phyloP scores from a whole-genome alignment of 2,113 vertebrate species.

The Phrynosoma blainvillii region DNA sequence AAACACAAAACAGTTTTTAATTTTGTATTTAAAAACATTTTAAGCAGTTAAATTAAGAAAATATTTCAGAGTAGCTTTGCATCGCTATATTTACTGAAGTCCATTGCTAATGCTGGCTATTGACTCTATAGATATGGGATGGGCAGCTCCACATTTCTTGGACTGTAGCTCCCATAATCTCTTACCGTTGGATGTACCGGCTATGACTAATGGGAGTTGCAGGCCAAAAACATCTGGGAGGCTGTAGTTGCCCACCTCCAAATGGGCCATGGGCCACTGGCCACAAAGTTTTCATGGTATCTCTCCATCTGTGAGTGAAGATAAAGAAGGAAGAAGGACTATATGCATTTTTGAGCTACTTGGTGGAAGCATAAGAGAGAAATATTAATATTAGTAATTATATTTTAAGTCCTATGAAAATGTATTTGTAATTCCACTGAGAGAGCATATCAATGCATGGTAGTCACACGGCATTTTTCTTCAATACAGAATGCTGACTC shows the following conservation, averaged over 20 bases:
- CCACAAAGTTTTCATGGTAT: too few relatives aligned
- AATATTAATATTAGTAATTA: neutral
- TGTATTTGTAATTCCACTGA: neutral
- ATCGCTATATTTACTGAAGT: too few relatives aligned
- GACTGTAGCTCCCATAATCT: too few relatives aligned
- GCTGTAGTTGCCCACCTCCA: too few relatives aligned
- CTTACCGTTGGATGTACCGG: too few relatives aligned
- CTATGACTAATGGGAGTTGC: too few relatives aligned
- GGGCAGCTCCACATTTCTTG: too few relatives aligned
- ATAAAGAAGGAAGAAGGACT: neutral
- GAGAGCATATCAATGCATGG: neutral
- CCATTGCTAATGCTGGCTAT: too few relatives aligned
- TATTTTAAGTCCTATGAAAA: neutral
- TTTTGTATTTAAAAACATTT: neutral
- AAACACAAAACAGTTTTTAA: neutral
- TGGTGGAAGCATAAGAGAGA: neutral
- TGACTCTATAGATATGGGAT: too few relatives aligned
- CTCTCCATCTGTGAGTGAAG: neutral
- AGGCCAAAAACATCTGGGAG: too few relatives aligned
- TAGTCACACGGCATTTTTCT: neutral
- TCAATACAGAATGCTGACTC: slow-evolving; percentile 77
- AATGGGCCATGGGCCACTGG: too few relatives aligned
- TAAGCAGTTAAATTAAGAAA: neutral
- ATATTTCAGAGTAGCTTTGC: neutral
- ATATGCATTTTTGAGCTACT: neutral